Evolutionary conservation across 2,888 invertebrate genomes (phyloP).

Genomic region (Spilarctia lutea): DNA sequence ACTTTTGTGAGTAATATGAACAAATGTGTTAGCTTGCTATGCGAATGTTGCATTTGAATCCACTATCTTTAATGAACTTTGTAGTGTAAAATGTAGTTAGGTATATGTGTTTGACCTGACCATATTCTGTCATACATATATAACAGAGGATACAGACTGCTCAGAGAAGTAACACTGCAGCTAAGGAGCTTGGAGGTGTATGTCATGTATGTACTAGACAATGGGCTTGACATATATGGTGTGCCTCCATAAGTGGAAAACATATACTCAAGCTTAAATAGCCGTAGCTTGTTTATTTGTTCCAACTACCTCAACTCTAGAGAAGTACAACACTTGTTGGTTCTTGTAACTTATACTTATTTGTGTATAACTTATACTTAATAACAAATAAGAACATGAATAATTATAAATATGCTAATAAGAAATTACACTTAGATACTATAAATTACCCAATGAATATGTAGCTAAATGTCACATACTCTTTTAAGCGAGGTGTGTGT

Average conservation of each 20-base stretch:
- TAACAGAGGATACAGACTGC: not conserved
- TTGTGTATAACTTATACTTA: not conserved
- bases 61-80: not conserved
- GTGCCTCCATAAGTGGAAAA: not conserved
- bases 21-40: not conserved
- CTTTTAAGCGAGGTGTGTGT: too few species aligned
- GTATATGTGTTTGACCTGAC: not conserved
- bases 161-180: not conserved
- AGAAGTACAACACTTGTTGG: not conserved
- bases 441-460: not conserved
- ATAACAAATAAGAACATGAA: not conserved
- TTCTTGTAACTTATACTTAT: not conserved
- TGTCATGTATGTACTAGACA: not conserved
- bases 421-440: not conserved
- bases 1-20: not conserved
- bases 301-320: not conserved
- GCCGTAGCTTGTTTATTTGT: too few species aligned
- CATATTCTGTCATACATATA: not conserved
- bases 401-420: not conserved
- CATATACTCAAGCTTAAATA: not conserved
- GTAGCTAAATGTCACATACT: too few species aligned
- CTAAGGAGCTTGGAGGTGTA: not conserved
- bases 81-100: not conserved
- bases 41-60: constrained; percentile 8
- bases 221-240: not conserved